Evolutionary conservation across 2,797 vertebrate genomes (phyloP), one percentile per base, ranked within the genome.

Genomic region (Ctenosaura bakeri): DNA sequence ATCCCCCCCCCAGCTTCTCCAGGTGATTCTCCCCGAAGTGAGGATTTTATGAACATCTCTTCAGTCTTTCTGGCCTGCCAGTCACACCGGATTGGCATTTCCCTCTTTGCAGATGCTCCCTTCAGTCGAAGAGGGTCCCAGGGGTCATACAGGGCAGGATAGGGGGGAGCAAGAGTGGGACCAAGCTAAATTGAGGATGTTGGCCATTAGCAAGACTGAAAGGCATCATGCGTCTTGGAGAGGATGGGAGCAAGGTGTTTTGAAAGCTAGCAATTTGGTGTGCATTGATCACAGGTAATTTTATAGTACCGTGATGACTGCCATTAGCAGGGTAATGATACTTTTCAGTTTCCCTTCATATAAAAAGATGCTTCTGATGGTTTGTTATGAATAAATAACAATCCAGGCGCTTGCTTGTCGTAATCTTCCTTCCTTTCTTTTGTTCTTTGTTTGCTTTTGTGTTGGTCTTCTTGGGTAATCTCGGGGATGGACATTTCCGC

Each of bases 121-220:
- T 4, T 56, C n/a, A 22, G 13, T 86, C 50, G 35, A 59, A 29
- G 54, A 46, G 9, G n/a, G 24, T 29, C 22, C 1, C 16, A 32
- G 35, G 22, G 73, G 29, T 85, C 13, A 1, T 24, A 2, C 52
- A 6, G 73, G 73, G 38, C 9, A 14, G n/a, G 8, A 2, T 1
- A 18, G 2, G 3, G 38, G 24, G 32, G 1, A 1, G 38, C 14
- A 14, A 14, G 35, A 6, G 2, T 4, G 9, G 24, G 14, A 6
- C 13, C 10, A 29, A 9, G 3, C 83, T n/a, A n/a, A 66, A 20
- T 20, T 46, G 13, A 12, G 5, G 38, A 3, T 22, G 35, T 24
- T 24, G 8, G 9, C 18, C 20, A 9, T 77, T 10, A 10, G 74
- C 22, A 9, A 77, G 76, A 24, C 74, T 76, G 38, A 22, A 8